Conservation (phyloP, 1,140 invertebrate genomes). For the Oedothorax gibbosus region DNA sequence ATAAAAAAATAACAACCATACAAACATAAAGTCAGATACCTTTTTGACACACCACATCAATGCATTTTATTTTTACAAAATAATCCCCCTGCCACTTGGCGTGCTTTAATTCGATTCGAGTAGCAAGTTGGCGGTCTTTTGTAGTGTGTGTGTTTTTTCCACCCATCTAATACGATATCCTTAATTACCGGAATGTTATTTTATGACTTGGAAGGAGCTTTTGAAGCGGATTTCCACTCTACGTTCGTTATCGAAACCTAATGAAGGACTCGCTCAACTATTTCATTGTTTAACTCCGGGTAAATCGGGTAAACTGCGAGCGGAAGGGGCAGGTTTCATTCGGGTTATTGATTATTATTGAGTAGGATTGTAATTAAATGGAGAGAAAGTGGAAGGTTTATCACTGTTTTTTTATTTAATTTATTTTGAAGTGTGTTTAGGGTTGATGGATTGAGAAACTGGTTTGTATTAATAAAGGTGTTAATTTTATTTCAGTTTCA, state of each 20-base stretch:
- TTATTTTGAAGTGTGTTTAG: too few species aligned
- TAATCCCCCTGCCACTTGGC: background rate
- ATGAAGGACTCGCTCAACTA: background rate
- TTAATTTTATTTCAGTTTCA: too few species aligned
- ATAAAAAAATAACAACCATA: too few species aligned
- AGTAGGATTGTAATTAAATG: too few species aligned
- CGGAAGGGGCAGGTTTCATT: too few species aligned
- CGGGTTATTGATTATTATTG: too few species aligned
- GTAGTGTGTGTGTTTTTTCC: background rate
- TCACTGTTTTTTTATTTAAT: too few species aligned
- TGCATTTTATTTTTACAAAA: background rate
- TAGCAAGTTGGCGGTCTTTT: background rate
- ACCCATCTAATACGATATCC: background rate
- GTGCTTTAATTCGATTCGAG: conserved; percentile 2
- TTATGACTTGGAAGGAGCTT: background rate
- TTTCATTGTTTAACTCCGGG: conserved; percentile 1
- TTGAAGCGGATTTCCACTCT: background rate
- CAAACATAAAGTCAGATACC: too few species aligned
- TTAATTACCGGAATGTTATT: conserved; percentile 8
- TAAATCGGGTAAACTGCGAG: background rate
- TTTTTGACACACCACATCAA: too few species aligned
- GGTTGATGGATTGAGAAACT: too few species aligned
- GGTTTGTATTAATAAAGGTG: too few species aligned
- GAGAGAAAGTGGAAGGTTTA: too few species aligned
- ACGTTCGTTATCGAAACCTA: background rate